phyloP scores from a whole-genome alignment of 2,888 invertebrate genomes.

The Phrixothrix hirtus region DNA sequence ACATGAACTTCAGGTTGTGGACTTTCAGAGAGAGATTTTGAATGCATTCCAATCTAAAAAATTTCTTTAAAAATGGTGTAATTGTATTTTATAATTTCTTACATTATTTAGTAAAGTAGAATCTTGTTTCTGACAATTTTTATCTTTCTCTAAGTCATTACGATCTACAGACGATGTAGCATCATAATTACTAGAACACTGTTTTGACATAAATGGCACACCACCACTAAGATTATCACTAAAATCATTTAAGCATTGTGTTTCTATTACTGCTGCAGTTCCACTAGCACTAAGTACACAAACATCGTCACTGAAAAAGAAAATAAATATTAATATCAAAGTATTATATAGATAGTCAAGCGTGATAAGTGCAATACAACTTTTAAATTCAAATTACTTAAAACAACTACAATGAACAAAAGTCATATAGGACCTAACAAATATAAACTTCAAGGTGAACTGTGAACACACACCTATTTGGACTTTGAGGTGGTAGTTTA shows the following conservation, averaged over 20 bases:
- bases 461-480: no score
- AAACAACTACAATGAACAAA: no score
- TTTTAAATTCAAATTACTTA: no score
- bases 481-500: no score
- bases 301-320: conserved; percentile 90
- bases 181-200: conserved; percentile 42
- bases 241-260: conserved; percentile 56
- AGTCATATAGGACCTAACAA: no score
- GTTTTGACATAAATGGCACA: conserved; percentile 40
- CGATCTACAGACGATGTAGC: conserved; percentile 59
- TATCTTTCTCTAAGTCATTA: conserved; percentile 59
- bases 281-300: conserved; percentile 92
- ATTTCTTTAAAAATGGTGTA: conserved; percentile 7
- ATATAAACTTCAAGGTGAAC: no score
- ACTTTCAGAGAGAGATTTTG: conserved; percentile 48
- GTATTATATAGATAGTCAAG: no score
- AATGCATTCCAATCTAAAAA: conserved; percentile 30
- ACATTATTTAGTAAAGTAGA: not conserved
- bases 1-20: conserved; percentile 45
- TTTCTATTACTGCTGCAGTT: conserved; percentile 84
- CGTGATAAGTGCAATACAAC: no score
- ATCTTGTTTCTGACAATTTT: conserved; percentile 35
- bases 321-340: no score
- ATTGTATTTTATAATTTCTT: no score
- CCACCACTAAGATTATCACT: conserved; percentile 42